Evolutionary conservation across 2,888 invertebrate species (phyloP), one percentile per base, ranked within the genome.

Genomic region (Oligia fasciuncula): DNA sequence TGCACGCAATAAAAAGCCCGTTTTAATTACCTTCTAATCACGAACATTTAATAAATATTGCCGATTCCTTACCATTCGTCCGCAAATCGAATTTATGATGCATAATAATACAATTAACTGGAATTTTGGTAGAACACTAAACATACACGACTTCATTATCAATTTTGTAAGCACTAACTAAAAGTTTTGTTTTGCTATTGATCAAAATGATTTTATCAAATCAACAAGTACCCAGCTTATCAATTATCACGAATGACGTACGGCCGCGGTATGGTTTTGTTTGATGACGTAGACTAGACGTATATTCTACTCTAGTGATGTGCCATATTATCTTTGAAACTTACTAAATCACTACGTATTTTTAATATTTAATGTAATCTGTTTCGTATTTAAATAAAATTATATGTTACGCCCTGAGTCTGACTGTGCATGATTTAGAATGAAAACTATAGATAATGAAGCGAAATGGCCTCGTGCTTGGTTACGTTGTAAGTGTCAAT

Each of bases 41-140:
- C 65, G 46, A 69, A 73, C 8, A 76, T 29, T 35, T 19, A 46
- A 19, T 68, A 76, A 83, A 75, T 68, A 75, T 83, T 74, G 8
- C 68, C 14, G 73, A 86, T 77, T 84, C 81, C 94, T 91, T 91
- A 96, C 96, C 92, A 93, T 91, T 88, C 91, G 90, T 46, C 91
- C 93, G 81, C 83, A 89, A 85, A 91, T 90, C 74, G 88, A 89
- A 81, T 91, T 81, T 87, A 91, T 81, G 68, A 89, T 76, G 84
- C 88, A 90, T 76, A 90, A 79, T 77, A 92, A 79, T 74, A 93
- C 40, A 73, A 92, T 69, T 81, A 92, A 76, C 87, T 90, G 85
- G 9, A 87, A 86, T 70, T 88, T 86, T 77, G 87, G 77, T 73
- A 86, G 54, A 29, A 86, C 79, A 82, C 76, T 85, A 78, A 83